phyloP scores from a whole-genome alignment of 1,140 invertebrate genomes.

The Globodera ellingtonae region DNA sequence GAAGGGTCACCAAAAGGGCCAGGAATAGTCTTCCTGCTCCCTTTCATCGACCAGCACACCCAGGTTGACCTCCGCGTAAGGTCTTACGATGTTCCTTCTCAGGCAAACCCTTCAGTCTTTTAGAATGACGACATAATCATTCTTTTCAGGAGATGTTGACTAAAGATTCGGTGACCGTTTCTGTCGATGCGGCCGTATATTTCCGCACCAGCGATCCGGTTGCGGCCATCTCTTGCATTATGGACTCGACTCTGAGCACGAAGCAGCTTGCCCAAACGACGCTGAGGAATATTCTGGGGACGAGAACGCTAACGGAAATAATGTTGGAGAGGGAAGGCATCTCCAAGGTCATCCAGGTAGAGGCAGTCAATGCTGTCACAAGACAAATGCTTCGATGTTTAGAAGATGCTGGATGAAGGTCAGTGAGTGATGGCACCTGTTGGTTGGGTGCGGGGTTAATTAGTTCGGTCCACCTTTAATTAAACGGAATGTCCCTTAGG shows the following conservation, averaged over 20 bases:
- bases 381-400: constrained; percentile 73
- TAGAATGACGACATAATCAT: neutral
- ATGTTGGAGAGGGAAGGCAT: constrained; percentile 87
- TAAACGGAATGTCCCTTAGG: constrained; percentile 31
- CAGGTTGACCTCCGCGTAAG: constrained; percentile 78
- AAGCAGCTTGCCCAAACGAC: constrained; percentile 59
- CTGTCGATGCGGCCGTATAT: constrained; percentile 58
- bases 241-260: constrained; percentile 52
- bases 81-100: constrained; percentile 87
- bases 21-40: constrained; percentile 82
- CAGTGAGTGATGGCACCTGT: constrained; percentile 13
- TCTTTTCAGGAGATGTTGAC: constrained; percentile 85
- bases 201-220: constrained; percentile 58
- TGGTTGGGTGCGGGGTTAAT: no score
- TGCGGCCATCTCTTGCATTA: constrained; percentile 46
- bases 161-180: constrained; percentile 83
- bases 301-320: constrained; percentile 84
- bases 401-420: constrained; percentile 67
- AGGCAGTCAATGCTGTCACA: neutral
- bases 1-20: constrained; percentile 44
- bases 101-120: constrained; percentile 75
- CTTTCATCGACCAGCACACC: constrained; percentile 84
- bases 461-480: no score
- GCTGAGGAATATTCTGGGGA: constrained; percentile 87
- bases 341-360: constrained; percentile 67